phyloP scores from a whole-genome alignment of 2,888 invertebrate genomes.

The Tiphia femorata region DNA sequence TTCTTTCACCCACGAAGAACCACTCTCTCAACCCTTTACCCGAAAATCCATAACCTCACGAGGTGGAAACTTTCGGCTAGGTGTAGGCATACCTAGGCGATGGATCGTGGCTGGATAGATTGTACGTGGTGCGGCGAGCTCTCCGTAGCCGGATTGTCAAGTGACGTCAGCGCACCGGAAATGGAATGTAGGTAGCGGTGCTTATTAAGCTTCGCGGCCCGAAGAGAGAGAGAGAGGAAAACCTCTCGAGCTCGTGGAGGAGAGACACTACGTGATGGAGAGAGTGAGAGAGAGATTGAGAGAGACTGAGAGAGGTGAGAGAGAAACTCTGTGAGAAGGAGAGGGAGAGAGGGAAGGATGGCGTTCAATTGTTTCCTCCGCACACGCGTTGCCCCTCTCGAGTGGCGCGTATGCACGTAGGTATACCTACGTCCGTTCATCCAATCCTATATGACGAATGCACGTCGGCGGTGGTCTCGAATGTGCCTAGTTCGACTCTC shows the following conservation, averaged over 20 bases:
- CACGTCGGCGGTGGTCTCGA: no score
- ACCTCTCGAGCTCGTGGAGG: neutral
- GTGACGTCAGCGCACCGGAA: constrained; percentile 68
- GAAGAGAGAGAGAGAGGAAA: constrained; percentile 21
- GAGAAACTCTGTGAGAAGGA: constrained; percentile 23
- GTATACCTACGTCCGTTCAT: constrained; percentile 49
- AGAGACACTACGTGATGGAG: constrained; percentile 20
- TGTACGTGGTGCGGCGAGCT: constrained; percentile 47
- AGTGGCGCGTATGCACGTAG: constrained; percentile 54
- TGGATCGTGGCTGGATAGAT: constrained; percentile 25
- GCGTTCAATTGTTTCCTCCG: constrained; percentile 67
- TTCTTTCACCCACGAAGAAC: constrained; percentile 2
- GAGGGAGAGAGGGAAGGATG: constrained; percentile 44
- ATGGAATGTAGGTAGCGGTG: constrained; percentile 68
- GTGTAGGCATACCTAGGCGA: constrained; percentile 43
- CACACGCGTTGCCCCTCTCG: constrained; percentile 66
- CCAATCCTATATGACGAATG: constrained; percentile 8
- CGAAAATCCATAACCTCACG: constrained; percentile 13
- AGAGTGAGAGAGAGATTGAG: constrained; percentile 21
- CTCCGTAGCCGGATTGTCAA: constrained; percentile 58
- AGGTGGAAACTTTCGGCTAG: constrained; percentile 1
- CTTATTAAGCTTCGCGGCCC: constrained; percentile 62
- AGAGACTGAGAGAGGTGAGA: constrained; percentile 23
- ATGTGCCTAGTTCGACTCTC: no score
- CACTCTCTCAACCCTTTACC: constrained; percentile 1